Conservation (phyloP, 2,113 vertebrate genomes). For the Cygnus buccinator region DNA sequence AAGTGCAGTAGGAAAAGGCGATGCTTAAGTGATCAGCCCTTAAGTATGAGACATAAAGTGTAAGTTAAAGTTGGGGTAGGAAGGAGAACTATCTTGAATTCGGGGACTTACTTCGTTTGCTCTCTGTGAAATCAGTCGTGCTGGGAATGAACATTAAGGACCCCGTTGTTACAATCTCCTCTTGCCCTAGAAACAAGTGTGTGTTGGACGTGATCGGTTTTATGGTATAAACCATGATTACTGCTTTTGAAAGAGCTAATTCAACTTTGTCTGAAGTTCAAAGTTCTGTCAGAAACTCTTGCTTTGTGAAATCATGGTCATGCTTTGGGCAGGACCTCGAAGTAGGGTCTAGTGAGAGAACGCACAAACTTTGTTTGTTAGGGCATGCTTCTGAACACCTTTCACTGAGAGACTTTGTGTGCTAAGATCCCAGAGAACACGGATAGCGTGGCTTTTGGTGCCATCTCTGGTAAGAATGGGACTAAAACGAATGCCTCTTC, state of each 20-base stretch:
- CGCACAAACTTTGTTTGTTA: background rate
- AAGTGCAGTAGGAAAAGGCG: background rate
- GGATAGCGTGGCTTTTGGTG: background rate
- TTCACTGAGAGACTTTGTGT: background rate
- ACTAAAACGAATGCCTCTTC: background rate
- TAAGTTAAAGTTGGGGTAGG: background rate
- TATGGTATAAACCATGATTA: background rate
- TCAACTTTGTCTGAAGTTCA: background rate
- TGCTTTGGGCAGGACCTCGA: background rate
- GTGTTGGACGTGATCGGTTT: background rate
- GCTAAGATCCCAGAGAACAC: background rate
- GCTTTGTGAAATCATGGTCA: background rate
- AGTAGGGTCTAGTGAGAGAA: background rate
- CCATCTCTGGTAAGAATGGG: background rate
- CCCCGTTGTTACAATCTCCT: background rate
- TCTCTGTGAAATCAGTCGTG: background rate
- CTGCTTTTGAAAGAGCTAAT: background rate
- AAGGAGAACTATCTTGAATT: background rate
- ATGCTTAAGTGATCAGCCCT: background rate
- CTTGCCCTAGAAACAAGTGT: background rate
- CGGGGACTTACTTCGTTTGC: background rate
- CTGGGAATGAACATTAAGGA: background rate
- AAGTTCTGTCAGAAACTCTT: background rate
- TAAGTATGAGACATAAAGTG: background rate
- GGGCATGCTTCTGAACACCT: background rate